Base-by-base conservation (phyloP, 2,888 invertebrate genomes). In the Teinopalpus imperialis region DNA sequence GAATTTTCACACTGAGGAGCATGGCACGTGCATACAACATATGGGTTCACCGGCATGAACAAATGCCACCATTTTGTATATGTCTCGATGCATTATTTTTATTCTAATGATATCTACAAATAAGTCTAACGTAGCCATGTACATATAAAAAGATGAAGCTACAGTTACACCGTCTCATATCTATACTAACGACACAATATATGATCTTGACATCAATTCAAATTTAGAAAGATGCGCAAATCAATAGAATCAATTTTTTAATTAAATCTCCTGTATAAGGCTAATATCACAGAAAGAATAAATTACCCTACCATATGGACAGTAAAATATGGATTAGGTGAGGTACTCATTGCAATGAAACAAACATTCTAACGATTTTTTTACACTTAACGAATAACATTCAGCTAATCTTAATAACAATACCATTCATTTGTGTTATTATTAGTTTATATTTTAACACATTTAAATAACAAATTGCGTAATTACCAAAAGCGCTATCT, bases 51-150 rank as follows among this genome's bases (percentile, higher is more conserved):
- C 63, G 59, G 54, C 45, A 29, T 26, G 41, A 53, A 46, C 35
- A 49, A 31, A 43, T 64, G 69, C 74, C 62, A 73, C 81, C 81
- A 82, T 85, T 67, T 81, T 81, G 74, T 73, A 62, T 59, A 65
- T 61, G 48, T 56, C 48, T 43, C 29, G 18, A 16, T 49, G 37
- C 36, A 20, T 30, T 39, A n/a, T 37, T 45, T 39, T 3, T 5
- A 35, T 35, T 8, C 21, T 36, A 9, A 16, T 10, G 26, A 16
- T 29, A 31, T 32, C 34, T 42, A 7, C 13, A 40, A 37, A 29
- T 39, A 37, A 49, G 52, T 52, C 46, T 46, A 34, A 26, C 21
- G 32, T 44, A 39, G 6, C 21, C 18, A 39, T 26, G n/a, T 18
- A 43, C 36, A 26, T 36, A 30, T 23, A 7, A 43, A 20, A 12